These are phyloP conservation scores for Theretra japonica DNA, from an alignment of 2,888 invertebrate genomes.

Conservation along the genomic window DNA sequence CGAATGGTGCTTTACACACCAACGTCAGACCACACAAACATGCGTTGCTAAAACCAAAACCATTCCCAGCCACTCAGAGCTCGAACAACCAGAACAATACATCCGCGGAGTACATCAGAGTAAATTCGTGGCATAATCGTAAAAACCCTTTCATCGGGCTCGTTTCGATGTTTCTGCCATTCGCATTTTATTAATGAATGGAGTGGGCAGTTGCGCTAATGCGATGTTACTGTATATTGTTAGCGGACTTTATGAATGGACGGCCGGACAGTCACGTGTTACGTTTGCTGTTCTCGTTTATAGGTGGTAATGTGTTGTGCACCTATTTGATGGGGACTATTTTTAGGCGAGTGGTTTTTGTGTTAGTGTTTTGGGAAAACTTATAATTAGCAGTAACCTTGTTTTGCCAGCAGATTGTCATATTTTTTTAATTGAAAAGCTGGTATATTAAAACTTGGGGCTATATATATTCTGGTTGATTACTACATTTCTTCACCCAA, in stretches of 20 bases:
- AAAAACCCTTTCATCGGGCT: neutral
- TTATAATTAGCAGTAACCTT: too few species aligned
- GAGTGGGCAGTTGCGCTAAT: neutral
- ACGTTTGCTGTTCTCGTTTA: neutral
- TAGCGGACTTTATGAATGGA: neutral
- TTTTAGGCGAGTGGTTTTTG: too few species aligned
- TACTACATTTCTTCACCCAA: too few species aligned
- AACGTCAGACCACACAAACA: too few species aligned
- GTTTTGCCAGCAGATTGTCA: too few species aligned
- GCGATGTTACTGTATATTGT: neutral
- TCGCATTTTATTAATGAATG: constrained; percentile 15
- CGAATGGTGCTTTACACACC: too few species aligned
- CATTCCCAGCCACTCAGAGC: neutral
- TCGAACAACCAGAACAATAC: neutral
- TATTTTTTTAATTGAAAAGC: too few species aligned
- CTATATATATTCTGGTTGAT: too few species aligned
- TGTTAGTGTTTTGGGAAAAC: too few species aligned
- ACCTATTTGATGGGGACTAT: too few species aligned
- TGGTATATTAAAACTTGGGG: too few species aligned
- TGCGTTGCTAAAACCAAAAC: neutral
- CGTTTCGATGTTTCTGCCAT: neutral
- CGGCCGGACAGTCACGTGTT: neutral
- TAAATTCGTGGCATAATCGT: constrained; percentile 9
- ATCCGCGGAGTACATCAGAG: neutral
- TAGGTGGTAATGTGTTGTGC: neutral